phyloP scores from a whole-genome alignment of 2,113 vertebrate species.

The Acanthochromis polyacanthus region DNA sequence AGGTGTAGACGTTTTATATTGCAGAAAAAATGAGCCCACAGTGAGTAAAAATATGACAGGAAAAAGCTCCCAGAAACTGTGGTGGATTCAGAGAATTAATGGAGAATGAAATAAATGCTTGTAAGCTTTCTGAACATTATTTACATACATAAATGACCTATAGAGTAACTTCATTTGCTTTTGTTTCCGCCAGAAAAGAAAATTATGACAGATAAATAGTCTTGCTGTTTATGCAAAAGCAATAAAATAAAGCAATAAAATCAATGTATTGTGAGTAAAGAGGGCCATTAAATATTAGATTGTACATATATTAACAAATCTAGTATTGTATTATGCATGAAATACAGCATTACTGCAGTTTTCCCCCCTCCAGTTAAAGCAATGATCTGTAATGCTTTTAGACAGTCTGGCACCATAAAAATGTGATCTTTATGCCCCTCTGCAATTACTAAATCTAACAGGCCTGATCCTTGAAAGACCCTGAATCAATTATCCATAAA shows the following conservation, averaged over 20 bases:
- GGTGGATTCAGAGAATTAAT: too few species aligned
- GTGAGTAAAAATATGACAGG: too few species aligned
- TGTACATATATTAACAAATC: background rate
- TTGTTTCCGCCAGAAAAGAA: background rate
- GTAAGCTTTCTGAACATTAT: too few species aligned
- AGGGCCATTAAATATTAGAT: background rate
- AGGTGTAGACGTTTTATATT: too few species aligned
- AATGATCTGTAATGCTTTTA: slow-evolving; percentile 23
- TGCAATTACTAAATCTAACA: slow-evolving; percentile 25
- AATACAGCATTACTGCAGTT: slow-evolving; percentile 11
- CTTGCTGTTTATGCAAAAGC: background rate
- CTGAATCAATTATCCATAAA: slow-evolving; percentile 48
- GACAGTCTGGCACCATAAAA: slow-evolving; percentile 22
- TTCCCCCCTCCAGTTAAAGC: background rate
- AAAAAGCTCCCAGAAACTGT: too few species aligned
- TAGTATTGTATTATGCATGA: background rate
- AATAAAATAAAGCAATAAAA: slow-evolving; percentile 4
- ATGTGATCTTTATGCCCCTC: slow-evolving; percentile 2
- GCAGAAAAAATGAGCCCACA: too few species aligned
- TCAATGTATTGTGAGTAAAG: background rate
- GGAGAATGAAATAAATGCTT: too few species aligned
- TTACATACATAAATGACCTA: too few species aligned
- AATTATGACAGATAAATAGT: background rate
- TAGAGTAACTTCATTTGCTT: background rate
- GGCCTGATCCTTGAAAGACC: slow-evolving; percentile 17